phyloP scores from a whole-genome alignment of 2,113 vertebrate genomes.

The Rostratula benghalensis region DNA sequence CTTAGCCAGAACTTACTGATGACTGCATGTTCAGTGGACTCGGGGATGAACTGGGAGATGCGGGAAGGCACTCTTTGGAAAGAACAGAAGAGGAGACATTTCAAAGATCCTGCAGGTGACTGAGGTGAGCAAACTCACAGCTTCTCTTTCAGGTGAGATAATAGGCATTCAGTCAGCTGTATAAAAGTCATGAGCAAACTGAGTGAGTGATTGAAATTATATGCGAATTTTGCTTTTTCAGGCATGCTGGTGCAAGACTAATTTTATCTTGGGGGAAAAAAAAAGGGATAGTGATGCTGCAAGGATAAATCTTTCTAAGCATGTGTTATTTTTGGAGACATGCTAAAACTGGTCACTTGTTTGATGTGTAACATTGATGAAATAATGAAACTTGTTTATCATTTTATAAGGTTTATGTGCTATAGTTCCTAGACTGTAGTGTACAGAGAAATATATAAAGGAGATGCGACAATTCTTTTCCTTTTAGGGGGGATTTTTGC shows the following conservation, averaged over 20 bases:
- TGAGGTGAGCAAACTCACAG: conserved; percentile 54
- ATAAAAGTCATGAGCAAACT: conserved; percentile 15
- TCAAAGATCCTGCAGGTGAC: conserved; percentile 56
- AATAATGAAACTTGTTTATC: background rate
- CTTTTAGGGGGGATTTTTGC: conserved; percentile 6
- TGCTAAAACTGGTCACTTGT: background rate
- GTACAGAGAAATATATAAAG: background rate
- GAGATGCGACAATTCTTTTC: background rate
- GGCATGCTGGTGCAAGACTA: background rate
- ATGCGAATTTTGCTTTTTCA: conserved; percentile 13
- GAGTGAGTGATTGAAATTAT: background rate
- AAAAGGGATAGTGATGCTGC: background rate
- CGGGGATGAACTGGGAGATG: background rate
- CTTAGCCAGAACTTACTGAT: conserved; percentile 59
- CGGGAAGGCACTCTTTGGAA: background rate
- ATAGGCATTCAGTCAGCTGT: conserved; percentile 34
- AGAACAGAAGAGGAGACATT: conserved; percentile 42
- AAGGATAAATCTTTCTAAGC: background rate
- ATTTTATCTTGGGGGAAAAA: background rate
- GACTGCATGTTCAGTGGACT: background rate
- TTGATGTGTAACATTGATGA: background rate
- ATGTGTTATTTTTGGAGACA: background rate
- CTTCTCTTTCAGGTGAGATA: conserved; percentile 22
- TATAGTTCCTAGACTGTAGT: background rate
- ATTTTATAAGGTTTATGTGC: background rate